These are phyloP conservation scores for Subanguina moxae DNA, from an alignment of 1,140 invertebrate genomes.

Conservation along the genomic window DNA sequence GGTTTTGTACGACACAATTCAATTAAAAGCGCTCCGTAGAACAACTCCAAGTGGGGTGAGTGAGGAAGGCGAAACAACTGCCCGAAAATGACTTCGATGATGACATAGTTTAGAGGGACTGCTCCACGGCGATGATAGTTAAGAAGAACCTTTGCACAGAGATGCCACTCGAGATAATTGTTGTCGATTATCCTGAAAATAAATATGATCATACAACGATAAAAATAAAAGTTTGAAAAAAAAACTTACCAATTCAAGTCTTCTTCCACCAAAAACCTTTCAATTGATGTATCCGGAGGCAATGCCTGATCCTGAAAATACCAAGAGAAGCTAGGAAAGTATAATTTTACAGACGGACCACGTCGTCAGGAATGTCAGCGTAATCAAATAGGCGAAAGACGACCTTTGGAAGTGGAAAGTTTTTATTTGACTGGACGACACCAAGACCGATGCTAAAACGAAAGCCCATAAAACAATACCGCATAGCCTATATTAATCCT, in stretches of 20 bases:
- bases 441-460: conserved; percentile 71
- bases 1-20: conserved; percentile 95
- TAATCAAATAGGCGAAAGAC: conserved; percentile 83
- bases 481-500: too few relatives aligned
- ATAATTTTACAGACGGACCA: conserved; percentile 9
- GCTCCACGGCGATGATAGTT: conserved; percentile 87
- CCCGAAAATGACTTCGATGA: conserved; percentile 72
- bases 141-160: conserved; percentile 78
- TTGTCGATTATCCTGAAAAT: conserved; percentile 73
- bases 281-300: conserved; percentile 91
- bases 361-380: conserved; percentile 88
- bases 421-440: conserved; percentile 69
- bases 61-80: conserved; percentile 85
- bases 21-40: conserved; percentile 89
- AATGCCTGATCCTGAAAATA: conserved; percentile 65
- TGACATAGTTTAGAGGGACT: conserved; percentile 94
- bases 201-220: too few relatives aligned
- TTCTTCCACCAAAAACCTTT: conserved; percentile 94
- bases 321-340: neutral
- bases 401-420: conserved; percentile 68
- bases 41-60: conserved; percentile 81
- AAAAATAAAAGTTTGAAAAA: too few relatives aligned
- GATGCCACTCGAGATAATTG: conserved; percentile 71
- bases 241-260: conserved; percentile 72
- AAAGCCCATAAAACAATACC: conserved; percentile 74